Evolutionary conservation across 1,140 invertebrate species (phyloP).

Genomic region (Hyles euphorbiae): DNA sequence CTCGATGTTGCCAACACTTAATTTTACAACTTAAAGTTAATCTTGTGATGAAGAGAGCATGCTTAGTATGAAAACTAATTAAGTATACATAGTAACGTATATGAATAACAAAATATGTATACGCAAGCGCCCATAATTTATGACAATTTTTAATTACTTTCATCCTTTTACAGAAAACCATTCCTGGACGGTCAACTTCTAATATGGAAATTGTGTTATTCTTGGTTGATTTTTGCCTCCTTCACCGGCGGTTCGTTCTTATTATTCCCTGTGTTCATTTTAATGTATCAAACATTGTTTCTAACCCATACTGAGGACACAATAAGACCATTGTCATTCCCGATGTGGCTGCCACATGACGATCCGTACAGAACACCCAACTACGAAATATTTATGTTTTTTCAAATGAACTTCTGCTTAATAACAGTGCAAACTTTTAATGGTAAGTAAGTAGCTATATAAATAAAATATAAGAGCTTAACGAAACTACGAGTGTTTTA

Average conservation of each 20-base stretch:
- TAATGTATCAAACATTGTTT: conserved; percentile 37
- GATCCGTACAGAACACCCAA: conserved; percentile 46
- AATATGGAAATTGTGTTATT: conserved; percentile 37
- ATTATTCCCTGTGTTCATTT: conserved; percentile 15
- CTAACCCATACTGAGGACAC: conserved; percentile 32
- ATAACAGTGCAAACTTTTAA: conserved; percentile 32
- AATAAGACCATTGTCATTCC: conserved; percentile 39
- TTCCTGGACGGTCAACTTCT: conserved; percentile 39
- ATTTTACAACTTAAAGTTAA: too few species aligned
- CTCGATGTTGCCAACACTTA: too few species aligned
- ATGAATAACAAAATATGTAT: too few species aligned
- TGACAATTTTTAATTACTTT: too few species aligned
- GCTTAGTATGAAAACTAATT: too few species aligned
- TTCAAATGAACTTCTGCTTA: conserved; percentile 20
- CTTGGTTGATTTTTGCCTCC: conserved; percentile 26
- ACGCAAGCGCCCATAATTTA: too few species aligned
- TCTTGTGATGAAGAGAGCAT: too few species aligned
- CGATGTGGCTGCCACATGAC: conserved; percentile 43
- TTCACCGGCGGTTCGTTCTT: conserved; percentile 18
- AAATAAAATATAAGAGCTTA: too few species aligned
- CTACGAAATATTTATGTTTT: conserved; percentile 44
- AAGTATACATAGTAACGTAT: too few species aligned
- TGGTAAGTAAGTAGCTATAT: conserved; percentile 19
- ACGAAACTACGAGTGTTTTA: too few species aligned
- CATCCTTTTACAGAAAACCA: conserved; percentile 24